Conservation (phyloP, 2,113 vertebrate species). For the Sylvia atricapilla region DNA sequence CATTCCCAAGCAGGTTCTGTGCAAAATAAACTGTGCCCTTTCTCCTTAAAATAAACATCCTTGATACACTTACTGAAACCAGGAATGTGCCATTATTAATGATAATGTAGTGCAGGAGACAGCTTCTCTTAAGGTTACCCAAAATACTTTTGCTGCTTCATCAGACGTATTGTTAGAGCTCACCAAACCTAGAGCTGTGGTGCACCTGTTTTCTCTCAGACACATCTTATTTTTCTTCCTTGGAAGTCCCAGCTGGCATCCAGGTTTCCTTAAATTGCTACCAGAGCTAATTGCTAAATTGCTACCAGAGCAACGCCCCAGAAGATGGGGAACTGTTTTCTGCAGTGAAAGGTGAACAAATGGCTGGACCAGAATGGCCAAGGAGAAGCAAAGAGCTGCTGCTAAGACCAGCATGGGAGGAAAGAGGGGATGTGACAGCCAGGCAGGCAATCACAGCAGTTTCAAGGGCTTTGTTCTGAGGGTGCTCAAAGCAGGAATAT, state of each 20-base stretch:
- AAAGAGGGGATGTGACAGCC: not conserved
- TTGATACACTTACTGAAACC: constrained; percentile 46
- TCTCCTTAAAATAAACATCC: constrained; percentile 63
- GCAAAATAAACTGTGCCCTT: constrained; percentile 57
- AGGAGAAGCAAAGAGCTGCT: not conserved
- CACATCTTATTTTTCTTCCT: constrained; percentile 69
- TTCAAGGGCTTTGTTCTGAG: not conserved
- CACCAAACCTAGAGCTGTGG: constrained; percentile 13
- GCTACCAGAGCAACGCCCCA: constrained; percentile 39
- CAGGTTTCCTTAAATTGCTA: constrained; percentile 62
- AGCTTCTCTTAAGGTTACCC: constrained; percentile 43
- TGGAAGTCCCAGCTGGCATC: constrained; percentile 45
- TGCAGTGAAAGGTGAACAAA: not conserved
- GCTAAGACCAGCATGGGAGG: not conserved
- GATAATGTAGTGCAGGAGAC: constrained; percentile 52
- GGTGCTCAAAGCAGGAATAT: not conserved
- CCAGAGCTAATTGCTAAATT: constrained; percentile 65
- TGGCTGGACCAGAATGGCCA: not conserved
- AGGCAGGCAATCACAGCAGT: not conserved
- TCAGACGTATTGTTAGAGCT: constrained; percentile 48
- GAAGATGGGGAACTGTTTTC: constrained; percentile 9
- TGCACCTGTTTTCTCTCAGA: constrained; percentile 69
- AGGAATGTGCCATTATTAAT: constrained; percentile 61
- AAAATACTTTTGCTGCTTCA: constrained; percentile 53
- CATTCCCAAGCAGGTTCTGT: constrained; percentile 44